phyloP scores from a whole-genome alignment of 1,140 invertebrate species.

The Orius insidiosus region DNA sequence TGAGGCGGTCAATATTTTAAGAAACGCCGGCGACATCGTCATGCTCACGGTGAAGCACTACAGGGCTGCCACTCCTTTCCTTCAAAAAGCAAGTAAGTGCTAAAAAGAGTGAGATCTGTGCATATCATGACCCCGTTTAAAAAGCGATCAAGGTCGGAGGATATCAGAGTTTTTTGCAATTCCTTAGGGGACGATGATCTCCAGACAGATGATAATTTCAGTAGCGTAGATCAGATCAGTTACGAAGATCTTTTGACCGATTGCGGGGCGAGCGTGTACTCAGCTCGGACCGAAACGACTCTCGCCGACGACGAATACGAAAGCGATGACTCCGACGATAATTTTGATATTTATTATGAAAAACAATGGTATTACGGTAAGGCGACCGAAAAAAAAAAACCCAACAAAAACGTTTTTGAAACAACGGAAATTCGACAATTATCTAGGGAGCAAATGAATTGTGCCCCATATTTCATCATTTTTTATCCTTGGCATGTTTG shows the following conservation, averaged over 20 bases:
- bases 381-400: too few relatives aligned
- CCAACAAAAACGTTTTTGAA: too few relatives aligned
- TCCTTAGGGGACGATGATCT: neutral
- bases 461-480: too few relatives aligned
- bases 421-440: too few relatives aligned
- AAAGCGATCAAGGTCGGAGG: too few relatives aligned
- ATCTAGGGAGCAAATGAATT: too few relatives aligned
- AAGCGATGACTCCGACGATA: slow-evolving; percentile 2
- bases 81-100: slow-evolving; percentile 65
- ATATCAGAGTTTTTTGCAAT: too few relatives aligned
- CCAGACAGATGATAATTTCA: neutral
- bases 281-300: neutral
- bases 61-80: slow-evolving; percentile 83
- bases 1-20: slow-evolving; percentile 80
- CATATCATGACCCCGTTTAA: too few relatives aligned
- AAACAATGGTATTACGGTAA: slow-evolving; percentile 7
- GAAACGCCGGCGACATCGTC: slow-evolving; percentile 78
- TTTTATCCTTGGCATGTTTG: too few relatives aligned
- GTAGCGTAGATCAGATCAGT: neutral
- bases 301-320: slow-evolving; percentile 22
- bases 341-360: neutral
- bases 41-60: slow-evolving; percentile 87
- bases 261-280: too few relatives aligned
- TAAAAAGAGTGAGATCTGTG: neutral
- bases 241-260: too few relatives aligned